phyloP scores from a whole-genome alignment of 2,888 invertebrate genomes.

The Hypselothyrea guttata region DNA sequence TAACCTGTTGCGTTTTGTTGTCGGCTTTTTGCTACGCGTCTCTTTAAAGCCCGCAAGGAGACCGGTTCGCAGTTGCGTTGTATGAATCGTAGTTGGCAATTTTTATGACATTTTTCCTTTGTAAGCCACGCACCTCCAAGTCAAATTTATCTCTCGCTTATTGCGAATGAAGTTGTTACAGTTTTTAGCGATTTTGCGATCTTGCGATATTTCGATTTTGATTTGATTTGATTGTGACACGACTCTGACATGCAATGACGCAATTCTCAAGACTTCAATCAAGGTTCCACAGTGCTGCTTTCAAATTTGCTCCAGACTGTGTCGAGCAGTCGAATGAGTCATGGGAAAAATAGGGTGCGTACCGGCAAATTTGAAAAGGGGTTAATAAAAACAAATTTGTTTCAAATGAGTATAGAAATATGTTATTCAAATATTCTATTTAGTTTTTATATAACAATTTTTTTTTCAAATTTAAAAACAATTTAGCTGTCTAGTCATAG shows the following conservation, averaged over 20 bases:
- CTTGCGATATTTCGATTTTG: slow-evolving; percentile 10
- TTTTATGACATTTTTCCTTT: slow-evolving; percentile 77
- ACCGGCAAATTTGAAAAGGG: too few relatives aligned
- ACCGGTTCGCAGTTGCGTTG: slow-evolving; percentile 37
- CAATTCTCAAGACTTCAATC: slow-evolving; percentile 55
- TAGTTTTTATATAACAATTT: too few relatives aligned
- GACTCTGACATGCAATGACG: slow-evolving; percentile 70
- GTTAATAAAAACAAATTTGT: background rate
- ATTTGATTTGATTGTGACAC: slow-evolving; percentile 75
- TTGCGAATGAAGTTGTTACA: slow-evolving; percentile 76
- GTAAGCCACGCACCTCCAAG: slow-evolving; percentile 76
- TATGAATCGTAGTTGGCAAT: slow-evolving; percentile 1
- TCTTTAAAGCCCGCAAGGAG: slow-evolving; percentile 35
- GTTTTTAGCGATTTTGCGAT: slow-evolving; percentile 45
- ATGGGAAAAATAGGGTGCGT: slow-evolving; percentile 17
- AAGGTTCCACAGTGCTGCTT: slow-evolving; percentile 50
- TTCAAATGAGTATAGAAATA: background rate
- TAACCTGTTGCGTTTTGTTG: slow-evolving; percentile 74
- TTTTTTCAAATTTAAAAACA: too few relatives aligned
- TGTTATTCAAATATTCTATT: background rate
- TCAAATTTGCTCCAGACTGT: slow-evolving; percentile 33
- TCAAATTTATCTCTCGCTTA: slow-evolving; percentile 62
- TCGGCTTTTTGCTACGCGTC: slow-evolving; percentile 58
- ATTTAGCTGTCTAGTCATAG: too few relatives aligned
- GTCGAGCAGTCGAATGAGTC: slow-evolving; percentile 27